These are phyloP conservation scores for Danio jaintianensis DNA, from an alignment of 2,797 vertebrate species.

Conservation along the genomic window DNA sequence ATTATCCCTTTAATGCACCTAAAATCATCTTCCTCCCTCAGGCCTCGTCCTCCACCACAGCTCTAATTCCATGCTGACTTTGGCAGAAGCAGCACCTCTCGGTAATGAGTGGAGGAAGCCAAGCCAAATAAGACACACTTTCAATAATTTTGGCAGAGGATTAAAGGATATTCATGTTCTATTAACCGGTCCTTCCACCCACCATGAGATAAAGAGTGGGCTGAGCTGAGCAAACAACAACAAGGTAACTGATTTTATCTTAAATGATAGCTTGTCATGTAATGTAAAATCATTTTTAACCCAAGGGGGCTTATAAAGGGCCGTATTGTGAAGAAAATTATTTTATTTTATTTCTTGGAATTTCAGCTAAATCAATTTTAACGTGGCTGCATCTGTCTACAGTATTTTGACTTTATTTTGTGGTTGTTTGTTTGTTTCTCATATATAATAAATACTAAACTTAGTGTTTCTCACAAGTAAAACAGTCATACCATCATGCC, in stretches of 20 bases:
- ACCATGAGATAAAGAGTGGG: conserved; percentile 19
- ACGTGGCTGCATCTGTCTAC: neutral
- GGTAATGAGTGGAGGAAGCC: conserved; percentile 34
- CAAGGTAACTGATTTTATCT: neutral
- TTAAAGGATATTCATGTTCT: conserved; percentile 48
- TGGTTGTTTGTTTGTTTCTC: neutral
- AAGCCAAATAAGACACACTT: conserved; percentile 46
- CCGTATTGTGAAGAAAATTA: neutral
- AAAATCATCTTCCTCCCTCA: conserved; percentile 45
- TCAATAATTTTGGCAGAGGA: conserved; percentile 44
- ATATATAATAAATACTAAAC: neutral
- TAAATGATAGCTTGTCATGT: conserved; percentile 5
- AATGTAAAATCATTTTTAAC: neutral
- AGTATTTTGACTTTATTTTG: neutral
- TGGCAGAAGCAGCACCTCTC: conserved; percentile 40
- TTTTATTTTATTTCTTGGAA: neutral
- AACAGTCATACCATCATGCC: conserved; percentile 15
- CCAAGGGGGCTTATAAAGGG: neutral
- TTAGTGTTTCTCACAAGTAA: conserved; percentile 25
- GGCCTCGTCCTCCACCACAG: conserved; percentile 42
- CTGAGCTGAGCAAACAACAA: conserved; percentile 9
- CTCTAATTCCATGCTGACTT: conserved; percentile 41
- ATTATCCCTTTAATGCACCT: conserved; percentile 54
- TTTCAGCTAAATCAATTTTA: neutral
- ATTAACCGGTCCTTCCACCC: conserved; percentile 21